Conservation (phyloP, 2,888 invertebrate genomes). For the Eilema sororculum region DNA sequence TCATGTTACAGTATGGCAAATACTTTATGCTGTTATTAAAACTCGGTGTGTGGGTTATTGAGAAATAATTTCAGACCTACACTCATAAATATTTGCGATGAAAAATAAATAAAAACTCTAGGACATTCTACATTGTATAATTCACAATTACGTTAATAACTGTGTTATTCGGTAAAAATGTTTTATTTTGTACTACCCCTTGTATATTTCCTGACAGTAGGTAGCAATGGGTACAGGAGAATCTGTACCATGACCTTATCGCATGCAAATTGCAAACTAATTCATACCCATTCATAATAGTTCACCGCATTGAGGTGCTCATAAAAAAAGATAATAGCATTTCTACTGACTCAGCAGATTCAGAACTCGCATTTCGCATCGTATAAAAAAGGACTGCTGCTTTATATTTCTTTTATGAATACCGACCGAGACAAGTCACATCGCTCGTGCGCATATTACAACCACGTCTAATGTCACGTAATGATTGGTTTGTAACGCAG, state of each 20-base stretch:
- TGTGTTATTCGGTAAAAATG: too few species aligned
- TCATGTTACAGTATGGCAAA: too few species aligned
- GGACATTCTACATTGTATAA: too few species aligned
- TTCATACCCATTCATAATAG: constrained; percentile 1
- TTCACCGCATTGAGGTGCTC: background rate
- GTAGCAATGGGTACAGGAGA: background rate
- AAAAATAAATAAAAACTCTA: background rate
- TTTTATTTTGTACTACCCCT: background rate
- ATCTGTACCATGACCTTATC: background rate
- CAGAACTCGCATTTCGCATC: background rate
- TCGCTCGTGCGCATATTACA: constrained; percentile 51
- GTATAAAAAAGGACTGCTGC: background rate
- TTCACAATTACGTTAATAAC: too few species aligned
- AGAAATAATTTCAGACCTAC: background rate
- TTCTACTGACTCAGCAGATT: background rate
- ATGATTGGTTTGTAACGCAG: constrained; percentile 53
- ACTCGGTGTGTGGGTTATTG: background rate
- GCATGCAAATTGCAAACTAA: background rate
- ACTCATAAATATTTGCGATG: background rate
- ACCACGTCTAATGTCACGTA: constrained; percentile 55
- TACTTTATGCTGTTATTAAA: background rate
- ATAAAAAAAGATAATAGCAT: background rate
- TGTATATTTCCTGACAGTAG: background rate
- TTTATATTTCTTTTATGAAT: constrained; percentile 18
- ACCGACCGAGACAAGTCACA: constrained; percentile 22